These are phyloP conservation scores for Aldabrachelys gigantea DNA, from an alignment of 2,113 vertebrate genomes.

Conservation along the genomic window DNA sequence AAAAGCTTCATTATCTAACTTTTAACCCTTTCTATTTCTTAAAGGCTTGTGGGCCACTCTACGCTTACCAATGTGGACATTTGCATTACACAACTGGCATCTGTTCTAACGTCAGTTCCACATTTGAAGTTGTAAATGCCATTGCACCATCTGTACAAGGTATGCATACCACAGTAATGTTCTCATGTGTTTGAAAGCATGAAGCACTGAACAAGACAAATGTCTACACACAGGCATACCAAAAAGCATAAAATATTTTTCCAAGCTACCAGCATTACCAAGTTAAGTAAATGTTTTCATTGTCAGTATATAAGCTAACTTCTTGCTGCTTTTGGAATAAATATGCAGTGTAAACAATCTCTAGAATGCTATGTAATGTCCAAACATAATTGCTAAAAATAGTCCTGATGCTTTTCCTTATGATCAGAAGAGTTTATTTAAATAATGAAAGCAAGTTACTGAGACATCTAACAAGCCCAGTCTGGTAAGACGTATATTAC, in stretches of 20 bases:
- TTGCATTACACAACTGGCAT: constrained; percentile 94
- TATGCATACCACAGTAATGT: constrained; percentile 71
- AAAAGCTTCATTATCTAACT: neutral
- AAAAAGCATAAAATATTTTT: constrained; percentile 73
- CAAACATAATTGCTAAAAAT: constrained; percentile 67
- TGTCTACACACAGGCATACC: constrained; percentile 79
- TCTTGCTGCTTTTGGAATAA: constrained; percentile 65
- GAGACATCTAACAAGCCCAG: neutral
- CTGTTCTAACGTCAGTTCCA: constrained; percentile 93
- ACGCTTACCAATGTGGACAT: constrained; percentile 94
- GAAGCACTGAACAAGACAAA: constrained; percentile 44
- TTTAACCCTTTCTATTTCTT: constrained; percentile 53
- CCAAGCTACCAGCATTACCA: constrained; percentile 81
- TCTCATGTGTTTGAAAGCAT: constrained; percentile 44
- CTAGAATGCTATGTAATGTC: constrained; percentile 48
- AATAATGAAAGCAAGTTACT: neutral
- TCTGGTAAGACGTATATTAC: neutral
- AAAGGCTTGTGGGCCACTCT: constrained; percentile 96
- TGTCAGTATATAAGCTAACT: constrained; percentile 67
- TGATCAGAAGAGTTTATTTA: constrained; percentile 25
- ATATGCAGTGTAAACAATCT: constrained; percentile 63
- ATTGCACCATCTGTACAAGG: constrained; percentile 89
- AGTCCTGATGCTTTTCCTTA: constrained; percentile 54
- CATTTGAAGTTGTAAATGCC: constrained; percentile 89
- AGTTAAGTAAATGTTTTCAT: constrained; percentile 87